Base-by-base conservation (phyloP, 2,888 invertebrate genomes). In the Synergus japonicus region DNA sequence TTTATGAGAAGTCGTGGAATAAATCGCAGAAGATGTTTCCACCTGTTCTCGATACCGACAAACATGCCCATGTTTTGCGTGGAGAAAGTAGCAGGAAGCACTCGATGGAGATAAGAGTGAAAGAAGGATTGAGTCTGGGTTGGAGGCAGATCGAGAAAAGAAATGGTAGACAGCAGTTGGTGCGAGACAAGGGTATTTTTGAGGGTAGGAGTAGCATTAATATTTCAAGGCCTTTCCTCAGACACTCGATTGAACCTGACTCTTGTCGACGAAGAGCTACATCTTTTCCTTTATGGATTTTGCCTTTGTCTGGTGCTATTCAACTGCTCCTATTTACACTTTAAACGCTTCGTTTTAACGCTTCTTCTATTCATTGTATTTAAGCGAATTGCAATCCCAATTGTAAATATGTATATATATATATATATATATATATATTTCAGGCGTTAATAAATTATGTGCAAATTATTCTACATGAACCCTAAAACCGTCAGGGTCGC, bases 191-290 rank as follows among this genome's bases (percentile, higher is more conserved):
- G 67, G 78, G 81, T 77, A 67, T 79, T 79, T 73, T 80, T 58
- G 78, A 78, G 77, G 80, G 60, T 80, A 81, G 83, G 81, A 83
- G 85, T 82, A 80, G 82, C 85, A 84, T 87, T 86, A 87, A 88
- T 88, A 88, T 87, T 88, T 88, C 86, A 88, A 81, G 83, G 85
- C 87, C 86, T 82, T 86, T 84, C 78, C 77, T 8, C 54, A 54
- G 81, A 78, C 65, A 83, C 60, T 83, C 87, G 83, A 87, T 86
- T 86, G 82, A 85, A 84, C 82, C 82, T 79, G 69, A 63, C 81
- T 79, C 77, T 81, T 58, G 76, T 49, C 46, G 41, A 22, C 77
- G 78, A 82, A 80, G 78, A 76, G 77, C 78, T 79, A 46, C 78
- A 84, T 80, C 78, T 81, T 83, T 82, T 79, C 82, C 82, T 82